A percentile compares a stretch with the other conserved stretches of the same genome.
phyloP scores from a whole-genome alignment of 2,888 invertebrate genomes.

The Dasypolia templi region DNA sequence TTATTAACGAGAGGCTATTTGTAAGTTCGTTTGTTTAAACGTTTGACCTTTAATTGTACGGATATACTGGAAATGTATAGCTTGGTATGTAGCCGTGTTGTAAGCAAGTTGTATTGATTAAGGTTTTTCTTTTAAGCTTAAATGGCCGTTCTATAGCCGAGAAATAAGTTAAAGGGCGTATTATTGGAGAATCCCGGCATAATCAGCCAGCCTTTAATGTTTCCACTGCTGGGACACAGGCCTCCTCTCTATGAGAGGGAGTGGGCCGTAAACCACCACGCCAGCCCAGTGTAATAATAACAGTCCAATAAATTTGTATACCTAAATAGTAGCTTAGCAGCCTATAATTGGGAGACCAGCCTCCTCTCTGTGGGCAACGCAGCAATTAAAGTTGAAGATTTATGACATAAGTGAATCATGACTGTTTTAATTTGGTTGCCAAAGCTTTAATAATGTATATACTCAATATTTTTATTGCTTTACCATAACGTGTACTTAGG shows the following conservation, averaged over 20 bases:
- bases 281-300: not conserved
- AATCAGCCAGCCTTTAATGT: no score
- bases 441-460: not conserved
- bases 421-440: not conserved
- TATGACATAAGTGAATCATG: not conserved
- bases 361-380: no score
- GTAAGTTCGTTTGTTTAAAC: not conserved
- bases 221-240: no score
- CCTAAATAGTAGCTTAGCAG: no score
- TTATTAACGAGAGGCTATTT: not conserved
- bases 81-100: not conserved
- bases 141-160: not conserved
- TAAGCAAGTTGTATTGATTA: not conserved
- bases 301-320: no score
- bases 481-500: no score
- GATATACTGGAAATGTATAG: no score
- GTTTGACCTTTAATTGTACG: no score
- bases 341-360: no score
- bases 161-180: not conserved
- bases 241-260: no score
- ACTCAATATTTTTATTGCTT: no score
- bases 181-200: not conserved
- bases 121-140: not conserved
- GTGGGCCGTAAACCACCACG: no score
- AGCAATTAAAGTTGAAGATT: not conserved